Evolutionary conservation across 2,797 vertebrate species (phyloP).

Genomic region (Aythya fuligula): DNA sequence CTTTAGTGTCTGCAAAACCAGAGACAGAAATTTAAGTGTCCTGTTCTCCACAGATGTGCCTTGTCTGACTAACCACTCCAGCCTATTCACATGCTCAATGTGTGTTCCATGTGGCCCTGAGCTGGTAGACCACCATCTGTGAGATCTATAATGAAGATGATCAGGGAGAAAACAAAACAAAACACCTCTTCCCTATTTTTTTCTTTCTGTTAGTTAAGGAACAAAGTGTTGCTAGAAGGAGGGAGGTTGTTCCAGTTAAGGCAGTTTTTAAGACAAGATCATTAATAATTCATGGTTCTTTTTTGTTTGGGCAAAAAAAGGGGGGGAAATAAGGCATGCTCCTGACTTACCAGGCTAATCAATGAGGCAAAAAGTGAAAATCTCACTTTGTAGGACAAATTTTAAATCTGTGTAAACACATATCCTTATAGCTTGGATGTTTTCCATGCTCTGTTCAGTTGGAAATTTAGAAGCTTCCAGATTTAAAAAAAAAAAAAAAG

Average conservation of each 20-base stretch:
- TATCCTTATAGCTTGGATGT: not conserved
- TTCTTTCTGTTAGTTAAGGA: not conserved
- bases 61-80: not conserved
- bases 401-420: not conserved
- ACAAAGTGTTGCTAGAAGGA: not conserved
- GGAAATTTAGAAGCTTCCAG: not conserved
- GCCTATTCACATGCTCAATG: not conserved
- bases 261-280: not conserved
- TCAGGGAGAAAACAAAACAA: fast-evolving
- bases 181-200: not conserved
- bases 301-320: not conserved
- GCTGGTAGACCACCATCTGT: not conserved
- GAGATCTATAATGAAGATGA: not conserved
- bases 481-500: not conserved
- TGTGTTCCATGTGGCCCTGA: not conserved
- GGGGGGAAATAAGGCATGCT: not conserved
- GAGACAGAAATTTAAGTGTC: not conserved
- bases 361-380: not conserved
- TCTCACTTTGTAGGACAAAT: not conserved
- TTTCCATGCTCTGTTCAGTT: not conserved
- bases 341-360: not conserved
- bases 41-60: not conserved
- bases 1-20: not conserved
- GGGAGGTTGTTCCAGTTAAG: not conserved
- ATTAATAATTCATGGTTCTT: not conserved